Evolutionary conservation across 2,113 vertebrate genomes (phyloP).

Genomic region (Shinisaurus crocodilurus): DNA sequence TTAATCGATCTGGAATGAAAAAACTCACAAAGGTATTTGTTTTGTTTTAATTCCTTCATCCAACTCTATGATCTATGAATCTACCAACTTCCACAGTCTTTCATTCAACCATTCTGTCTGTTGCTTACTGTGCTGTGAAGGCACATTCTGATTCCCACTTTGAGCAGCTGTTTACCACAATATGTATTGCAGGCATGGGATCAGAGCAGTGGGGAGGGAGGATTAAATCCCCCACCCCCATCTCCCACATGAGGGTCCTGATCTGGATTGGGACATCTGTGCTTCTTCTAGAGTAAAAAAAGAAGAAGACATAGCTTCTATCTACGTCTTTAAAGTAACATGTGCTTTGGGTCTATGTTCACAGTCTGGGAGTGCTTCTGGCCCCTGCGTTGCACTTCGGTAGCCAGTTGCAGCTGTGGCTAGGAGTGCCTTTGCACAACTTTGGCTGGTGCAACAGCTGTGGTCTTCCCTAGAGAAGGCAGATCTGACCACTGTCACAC

Average conservation of each 20-base stretch:
- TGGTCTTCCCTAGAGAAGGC: background rate
- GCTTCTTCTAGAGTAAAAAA: too few relatives aligned
- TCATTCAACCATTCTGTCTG: background rate
- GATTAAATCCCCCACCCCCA: too few relatives aligned
- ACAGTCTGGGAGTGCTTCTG: background rate
- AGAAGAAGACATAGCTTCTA: too few relatives aligned
- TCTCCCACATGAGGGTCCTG: too few relatives aligned
- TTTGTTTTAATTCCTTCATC: constrained; percentile 22
- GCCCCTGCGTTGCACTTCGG: background rate
- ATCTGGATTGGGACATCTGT: too few relatives aligned
- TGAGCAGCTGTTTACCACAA: background rate
- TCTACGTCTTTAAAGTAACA: too few relatives aligned
- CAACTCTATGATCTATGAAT: too few relatives aligned
- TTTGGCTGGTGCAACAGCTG: background rate
- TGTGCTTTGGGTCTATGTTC: too few relatives aligned
- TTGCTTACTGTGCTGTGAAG: too few relatives aligned
- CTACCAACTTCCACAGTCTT: background rate
- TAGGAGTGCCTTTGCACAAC: background rate
- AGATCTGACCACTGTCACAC: background rate
- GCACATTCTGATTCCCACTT: background rate
- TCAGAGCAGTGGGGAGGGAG: too few relatives aligned
- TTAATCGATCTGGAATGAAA: constrained; percentile 74
- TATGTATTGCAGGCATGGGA: too few relatives aligned
- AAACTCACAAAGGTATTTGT: constrained; percentile 66
- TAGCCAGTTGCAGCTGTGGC: background rate